Conservation (phyloP, 2,113 vertebrate species). For the Pagrus major region DNA sequence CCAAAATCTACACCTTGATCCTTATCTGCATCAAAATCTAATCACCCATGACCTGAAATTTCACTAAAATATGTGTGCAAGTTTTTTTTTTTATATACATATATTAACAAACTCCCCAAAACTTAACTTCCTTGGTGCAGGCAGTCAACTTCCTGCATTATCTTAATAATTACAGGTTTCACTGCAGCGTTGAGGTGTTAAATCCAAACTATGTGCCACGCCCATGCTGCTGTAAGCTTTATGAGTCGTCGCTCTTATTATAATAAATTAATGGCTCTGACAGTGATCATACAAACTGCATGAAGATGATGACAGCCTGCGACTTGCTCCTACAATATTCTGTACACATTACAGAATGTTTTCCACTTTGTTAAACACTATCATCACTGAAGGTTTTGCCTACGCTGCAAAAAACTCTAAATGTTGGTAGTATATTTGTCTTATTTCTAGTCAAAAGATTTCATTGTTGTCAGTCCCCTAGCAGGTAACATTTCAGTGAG, state of each 20-base stretch:
- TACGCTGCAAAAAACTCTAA: too few relatives aligned
- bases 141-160: background rate
- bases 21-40: background rate
- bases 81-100: background rate
- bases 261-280: background rate
- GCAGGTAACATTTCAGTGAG: too few relatives aligned
- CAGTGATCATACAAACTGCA: conserved; percentile 5
- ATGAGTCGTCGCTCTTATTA: background rate
- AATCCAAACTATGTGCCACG: background rate
- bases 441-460: too few relatives aligned
- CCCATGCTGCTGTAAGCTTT: background rate
- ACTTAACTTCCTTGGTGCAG: background rate
- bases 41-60: background rate
- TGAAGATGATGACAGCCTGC: background rate
- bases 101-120: background rate
- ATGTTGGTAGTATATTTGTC: too few relatives aligned
- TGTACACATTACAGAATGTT: background rate
- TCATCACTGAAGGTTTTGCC: background rate
- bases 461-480: too few relatives aligned
- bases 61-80: background rate
- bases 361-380: background rate
- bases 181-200: background rate
- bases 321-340: background rate
- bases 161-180: background rate
- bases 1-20: background rate